A percentile compares a stretch with the other conserved stretches of the same genome.
Evolutionary conservation across 2,797 vertebrate species (phyloP).

Genomic region (Peromyscus nudipes): DNA sequence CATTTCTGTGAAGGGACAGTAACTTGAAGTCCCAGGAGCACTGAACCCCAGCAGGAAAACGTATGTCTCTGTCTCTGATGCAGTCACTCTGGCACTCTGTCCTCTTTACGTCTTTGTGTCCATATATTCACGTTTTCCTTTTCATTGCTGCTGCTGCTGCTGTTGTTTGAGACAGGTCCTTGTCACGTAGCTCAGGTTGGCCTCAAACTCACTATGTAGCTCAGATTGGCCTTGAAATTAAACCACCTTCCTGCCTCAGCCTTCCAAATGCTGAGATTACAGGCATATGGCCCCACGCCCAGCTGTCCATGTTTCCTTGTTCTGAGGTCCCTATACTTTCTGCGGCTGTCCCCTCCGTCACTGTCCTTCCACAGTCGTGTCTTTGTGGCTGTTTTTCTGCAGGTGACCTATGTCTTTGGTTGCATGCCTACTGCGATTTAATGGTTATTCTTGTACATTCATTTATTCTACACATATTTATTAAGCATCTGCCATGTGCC

Average conservation of each 20-base stretch:
- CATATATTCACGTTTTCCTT: neutral
- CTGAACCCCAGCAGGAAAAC: neutral
- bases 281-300: neutral
- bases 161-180: neutral
- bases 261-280: neutral
- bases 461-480: conserved; percentile 54
- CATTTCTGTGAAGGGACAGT: conserved; percentile 24
- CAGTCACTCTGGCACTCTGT: neutral
- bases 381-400: conserved; percentile 24
- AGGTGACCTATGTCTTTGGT: conserved; percentile 11
- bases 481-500: conserved; percentile 35
- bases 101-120: neutral
- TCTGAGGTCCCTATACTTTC: conserved; percentile 10
- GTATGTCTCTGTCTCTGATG: neutral
- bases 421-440: conserved; percentile 18
- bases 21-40: neutral
- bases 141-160: neutral
- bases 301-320: neutral
- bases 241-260: neutral
- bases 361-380: neutral
- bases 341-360: neutral
- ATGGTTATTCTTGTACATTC: neutral
- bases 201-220: neutral
- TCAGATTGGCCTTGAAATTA: neutral
- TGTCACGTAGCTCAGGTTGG: neutral